Evolutionary conservation across 2,113 vertebrate species (phyloP).

Genomic region (Gymnobelideus leadbeateri): DNA sequence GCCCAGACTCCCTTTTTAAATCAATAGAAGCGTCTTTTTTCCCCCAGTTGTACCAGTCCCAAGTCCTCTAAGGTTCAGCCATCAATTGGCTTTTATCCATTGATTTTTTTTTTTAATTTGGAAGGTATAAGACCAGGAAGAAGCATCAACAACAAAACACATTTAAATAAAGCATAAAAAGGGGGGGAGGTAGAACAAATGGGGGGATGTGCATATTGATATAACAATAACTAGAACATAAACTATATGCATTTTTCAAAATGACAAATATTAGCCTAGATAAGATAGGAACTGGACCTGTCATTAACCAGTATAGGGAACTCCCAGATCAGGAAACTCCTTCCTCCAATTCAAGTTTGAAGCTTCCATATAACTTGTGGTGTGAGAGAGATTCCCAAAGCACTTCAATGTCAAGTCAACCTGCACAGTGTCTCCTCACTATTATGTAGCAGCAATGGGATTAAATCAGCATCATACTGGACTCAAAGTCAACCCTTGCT

Average conservation of each 20-base stretch:
- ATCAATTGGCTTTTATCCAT: slow-evolving; percentile 64
- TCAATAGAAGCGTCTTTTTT: slow-evolving; percentile 44
- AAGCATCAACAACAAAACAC: slow-evolving; percentile 53
- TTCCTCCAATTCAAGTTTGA: not conserved
- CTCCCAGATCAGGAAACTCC: not conserved
- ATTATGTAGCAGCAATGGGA: not conserved
- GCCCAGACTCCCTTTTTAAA: slow-evolving; percentile 58
- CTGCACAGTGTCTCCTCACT: no score
- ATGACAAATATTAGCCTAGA: slow-evolving; percentile 29
- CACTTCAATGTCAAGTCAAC: no score
- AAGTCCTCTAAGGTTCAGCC: slow-evolving; percentile 58
- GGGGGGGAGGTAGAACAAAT: slow-evolving; percentile 8
- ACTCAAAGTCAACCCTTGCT: not conserved
- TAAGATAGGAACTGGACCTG: not conserved
- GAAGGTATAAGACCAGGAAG: slow-evolving; percentile 59
- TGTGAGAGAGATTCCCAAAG: not conserved
- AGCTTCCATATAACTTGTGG: not conserved
- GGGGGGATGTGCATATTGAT: no score
- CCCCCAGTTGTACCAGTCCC: slow-evolving; percentile 9
- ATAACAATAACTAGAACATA: not conserved
- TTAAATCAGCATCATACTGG: not conserved
- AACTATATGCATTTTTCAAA: slow-evolving; percentile 42
- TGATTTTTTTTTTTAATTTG: slow-evolving; percentile 56
- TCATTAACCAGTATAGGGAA: not conserved
- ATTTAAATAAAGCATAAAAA: slow-evolving; percentile 17